These are phyloP conservation scores for Archilochus colubris DNA, from an alignment of 2,113 vertebrate genomes.

Conservation along the genomic window DNA sequence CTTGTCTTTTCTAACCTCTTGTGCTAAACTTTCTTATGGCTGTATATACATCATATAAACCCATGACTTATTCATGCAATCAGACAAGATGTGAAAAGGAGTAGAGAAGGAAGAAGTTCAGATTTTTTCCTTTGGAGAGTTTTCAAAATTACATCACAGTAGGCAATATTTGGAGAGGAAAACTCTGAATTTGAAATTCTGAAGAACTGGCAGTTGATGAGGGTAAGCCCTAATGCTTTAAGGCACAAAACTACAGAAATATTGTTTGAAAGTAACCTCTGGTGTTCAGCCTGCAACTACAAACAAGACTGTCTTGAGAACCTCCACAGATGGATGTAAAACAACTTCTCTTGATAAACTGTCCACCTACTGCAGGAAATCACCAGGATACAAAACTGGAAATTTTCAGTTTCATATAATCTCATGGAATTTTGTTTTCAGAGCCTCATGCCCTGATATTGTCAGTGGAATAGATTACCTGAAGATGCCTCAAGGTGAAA, in stretches of 20 bases:
- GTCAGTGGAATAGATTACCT: not conserved
- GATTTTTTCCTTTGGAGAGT: not conserved
- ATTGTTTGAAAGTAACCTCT: not conserved
- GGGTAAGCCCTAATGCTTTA: not conserved
- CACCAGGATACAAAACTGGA: not conserved
- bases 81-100: not conserved
- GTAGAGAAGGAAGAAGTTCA: not conserved
- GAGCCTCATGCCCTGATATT: accelerated
- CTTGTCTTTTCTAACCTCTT: not conserved
- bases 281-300: not conserved
- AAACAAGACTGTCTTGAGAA: not conserved
- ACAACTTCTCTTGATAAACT: not conserved
- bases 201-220: not conserved
- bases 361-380: not conserved
- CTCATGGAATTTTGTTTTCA: not conserved
- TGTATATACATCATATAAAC: not conserved
- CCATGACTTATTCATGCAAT: not conserved
- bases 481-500: not conserved
- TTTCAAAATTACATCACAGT: not conserved
- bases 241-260: not conserved
- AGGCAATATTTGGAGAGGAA: not conserved
- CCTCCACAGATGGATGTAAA: accelerated
- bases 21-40: not conserved
- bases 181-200: not conserved
- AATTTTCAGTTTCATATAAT: not conserved